phyloP scores from a whole-genome alignment of 92 coral and sea anemone species.

The Pocillopora meandrina region DNA sequence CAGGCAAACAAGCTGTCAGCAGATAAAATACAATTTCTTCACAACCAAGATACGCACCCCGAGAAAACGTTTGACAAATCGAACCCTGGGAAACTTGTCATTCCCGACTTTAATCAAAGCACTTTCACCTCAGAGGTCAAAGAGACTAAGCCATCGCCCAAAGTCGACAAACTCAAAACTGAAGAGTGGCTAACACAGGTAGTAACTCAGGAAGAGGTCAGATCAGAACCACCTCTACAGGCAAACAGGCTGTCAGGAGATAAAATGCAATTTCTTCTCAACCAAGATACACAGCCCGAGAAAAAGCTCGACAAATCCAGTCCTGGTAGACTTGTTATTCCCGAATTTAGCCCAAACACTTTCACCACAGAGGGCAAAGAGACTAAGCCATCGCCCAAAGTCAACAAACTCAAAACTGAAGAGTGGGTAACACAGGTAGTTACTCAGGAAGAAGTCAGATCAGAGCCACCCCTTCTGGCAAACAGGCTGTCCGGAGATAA shows the following conservation, averaged over 20 bases:
- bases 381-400: background rate
- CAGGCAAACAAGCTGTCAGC: background rate
- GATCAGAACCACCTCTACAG: constrained; percentile 7
- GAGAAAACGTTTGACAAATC: background rate
- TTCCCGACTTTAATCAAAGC: background rate
- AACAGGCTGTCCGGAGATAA: too few species aligned
- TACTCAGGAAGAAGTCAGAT: background rate
- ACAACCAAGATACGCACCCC: background rate
- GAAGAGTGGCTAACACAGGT: constrained; percentile 17
- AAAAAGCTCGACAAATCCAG: background rate
- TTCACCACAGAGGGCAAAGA: background rate
- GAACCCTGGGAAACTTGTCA: background rate
- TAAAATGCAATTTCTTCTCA: background rate
- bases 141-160: background rate
- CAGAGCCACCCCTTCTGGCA: too few species aligned
- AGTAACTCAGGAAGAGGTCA: background rate
- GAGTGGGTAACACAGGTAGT: background rate
- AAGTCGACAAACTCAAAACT: background rate
- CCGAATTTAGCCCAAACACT: background rate
- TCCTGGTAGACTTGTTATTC: background rate
- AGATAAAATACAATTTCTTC: background rate
- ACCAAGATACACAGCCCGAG: background rate
- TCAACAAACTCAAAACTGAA: background rate
- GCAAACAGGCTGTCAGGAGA: constrained; percentile 1
- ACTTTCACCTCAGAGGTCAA: background rate